Evolutionary conservation across 2,797 vertebrate genomes (phyloP), one percentile per base, ranked within the genome.

Genomic region (Salarias fasciatus): DNA sequence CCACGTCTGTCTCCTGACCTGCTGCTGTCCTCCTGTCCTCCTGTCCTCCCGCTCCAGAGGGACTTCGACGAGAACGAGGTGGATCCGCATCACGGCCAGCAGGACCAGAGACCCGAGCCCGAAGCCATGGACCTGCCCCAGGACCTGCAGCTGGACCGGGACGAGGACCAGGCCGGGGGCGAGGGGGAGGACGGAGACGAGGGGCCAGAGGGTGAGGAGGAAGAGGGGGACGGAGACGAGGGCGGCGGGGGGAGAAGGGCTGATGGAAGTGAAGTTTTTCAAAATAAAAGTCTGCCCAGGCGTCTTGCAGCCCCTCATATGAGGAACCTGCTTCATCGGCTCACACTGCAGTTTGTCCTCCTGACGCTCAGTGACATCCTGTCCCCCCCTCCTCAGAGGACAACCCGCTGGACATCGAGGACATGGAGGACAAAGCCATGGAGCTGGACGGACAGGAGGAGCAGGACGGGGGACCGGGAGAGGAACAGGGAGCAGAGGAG

Each of bases 1-100:
- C n/a, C n/a, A n/a, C n/a, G n/a, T n/a, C n/a, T n/a, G n/a, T n/a
- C n/a, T n/a, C n/a, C n/a, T n/a, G n/a, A n/a, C n/a, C n/a, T n/a
- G n/a, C n/a, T n/a, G n/a, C n/a, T n/a, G n/a, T n/a, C n/a, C n/a
- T n/a, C n/a, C n/a, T n/a, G n/a, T n/a, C n/a, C n/a, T n/a, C n/a
- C n/a, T n/a, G n/a, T n/a, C n/a, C n/a, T 44, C 8, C 8, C 44
- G 6, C 41, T 14, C 56, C 41, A 99, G 98, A 92, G 95, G 36
- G 96, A 98, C 55, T 99, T 97, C 79, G 95, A 99, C 83, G 96
- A 99, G 64, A 95, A 96, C 0, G 97, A 98, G 82, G 90, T 95
- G 53, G 98, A 99, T 75, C 97, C 97, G 6, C 97, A 97, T 64
- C 95, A 98, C 2, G 94, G 95, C 56, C 92, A 93, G 65, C 93